Base-by-base conservation (phyloP, 2,797 vertebrate genomes). In the Cirrhinus mrigala region DNA sequence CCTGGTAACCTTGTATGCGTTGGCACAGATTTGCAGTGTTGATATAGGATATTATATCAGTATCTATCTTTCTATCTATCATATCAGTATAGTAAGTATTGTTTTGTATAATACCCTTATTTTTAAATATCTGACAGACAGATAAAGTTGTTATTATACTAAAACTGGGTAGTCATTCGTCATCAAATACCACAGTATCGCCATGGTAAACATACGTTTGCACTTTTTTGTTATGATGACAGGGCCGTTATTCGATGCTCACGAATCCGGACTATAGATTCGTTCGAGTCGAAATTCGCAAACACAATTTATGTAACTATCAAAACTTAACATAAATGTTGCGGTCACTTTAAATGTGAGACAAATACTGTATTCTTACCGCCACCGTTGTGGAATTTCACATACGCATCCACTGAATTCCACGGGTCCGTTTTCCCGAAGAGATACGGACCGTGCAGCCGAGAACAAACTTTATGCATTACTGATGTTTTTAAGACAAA, bases 391-490 rank as follows among this genome's bases (percentile, higher is more conserved):
- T 92, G 92, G 86, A 95, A 85, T 84, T 90, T 89, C 73, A 86
- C 83, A 80, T 79, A 74, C 60, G 29, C 50, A 12, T 54, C 24
- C 16, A 74, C 33, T 20, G 37, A 54, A 58, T 16, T 73, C 83
- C 78, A 60, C 50, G 27, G 12, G 37, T 66, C 62, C 70, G 86
- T 85, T 6, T 50, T 70, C 11, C 87, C 40, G 76, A 48, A 58
- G 11, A 88, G 64, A 83, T 83, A 54, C 1, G 86, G 88, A 15
- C 82, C 81, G 1, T 70, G 71, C 0, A 91, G 24, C 60, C 87
- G 40, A 58, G 81, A 89, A 0, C 79, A 24, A n/a, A 82, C 29
- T 87, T 89, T 92, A 24, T 74, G 78, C 95, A 95, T 95, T 27
- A 81, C 62, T 4, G 14, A 24, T 60, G 60, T 24, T 54, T 84